These are phyloP conservation scores for Solen grandis DNA, from an alignment of 1,140 invertebrate genomes.

Conservation along the genomic window DNA sequence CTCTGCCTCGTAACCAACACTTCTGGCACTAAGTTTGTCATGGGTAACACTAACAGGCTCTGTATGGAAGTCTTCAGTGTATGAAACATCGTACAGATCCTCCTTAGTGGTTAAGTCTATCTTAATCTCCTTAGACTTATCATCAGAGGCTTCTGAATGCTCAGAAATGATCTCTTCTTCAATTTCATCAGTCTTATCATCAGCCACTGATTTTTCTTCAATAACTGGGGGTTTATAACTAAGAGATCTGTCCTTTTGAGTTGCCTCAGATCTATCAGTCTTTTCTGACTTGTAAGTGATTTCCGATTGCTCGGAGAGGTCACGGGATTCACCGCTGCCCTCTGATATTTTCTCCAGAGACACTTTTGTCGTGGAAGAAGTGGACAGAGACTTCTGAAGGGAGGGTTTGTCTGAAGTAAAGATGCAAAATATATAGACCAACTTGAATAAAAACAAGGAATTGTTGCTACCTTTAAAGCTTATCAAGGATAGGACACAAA, in stretches of 20 bases:
- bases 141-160: conserved; percentile 39
- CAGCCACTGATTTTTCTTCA: conserved; percentile 38
- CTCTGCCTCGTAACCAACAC: conserved; percentile 29
- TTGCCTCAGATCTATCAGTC: neutral
- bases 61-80: conserved; percentile 66
- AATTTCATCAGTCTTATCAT: conserved; percentile 65
- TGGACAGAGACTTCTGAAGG: neutral
- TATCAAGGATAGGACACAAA: no score
- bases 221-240: no score
- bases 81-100: conserved; percentile 56
- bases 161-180: conserved; percentile 44
- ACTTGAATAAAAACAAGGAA: no score
- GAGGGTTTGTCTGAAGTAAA: neutral
- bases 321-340: conserved; percentile 68
- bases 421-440: no score
- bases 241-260: conserved; percentile 1
- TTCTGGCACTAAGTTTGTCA: conserved; percentile 55
- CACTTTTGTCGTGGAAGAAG: neutral
- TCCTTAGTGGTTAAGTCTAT: conserved; percentile 26
- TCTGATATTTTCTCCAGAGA: conserved; percentile 73
- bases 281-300: conserved; percentile 1
- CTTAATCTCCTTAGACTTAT: conserved; percentile 43
- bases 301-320: conserved; percentile 52
- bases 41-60: conserved; percentile 51
- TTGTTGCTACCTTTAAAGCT: no score